phyloP scores from a whole-genome alignment of 2,797 vertebrate genomes.

The Xenops minutus region DNA sequence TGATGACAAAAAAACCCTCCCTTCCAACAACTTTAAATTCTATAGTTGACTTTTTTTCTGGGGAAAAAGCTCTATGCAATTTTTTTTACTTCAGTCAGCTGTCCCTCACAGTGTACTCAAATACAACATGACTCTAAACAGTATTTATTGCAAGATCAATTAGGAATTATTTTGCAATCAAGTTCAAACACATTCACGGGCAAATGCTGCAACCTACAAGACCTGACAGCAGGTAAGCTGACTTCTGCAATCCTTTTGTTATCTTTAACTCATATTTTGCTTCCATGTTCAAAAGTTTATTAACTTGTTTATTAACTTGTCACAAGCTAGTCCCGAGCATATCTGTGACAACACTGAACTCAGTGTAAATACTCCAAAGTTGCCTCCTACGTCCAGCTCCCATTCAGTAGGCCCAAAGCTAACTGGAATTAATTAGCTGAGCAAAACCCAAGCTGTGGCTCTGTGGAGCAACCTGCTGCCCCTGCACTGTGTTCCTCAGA shows the following conservation, averaged over 20 bases:
- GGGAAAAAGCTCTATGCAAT: background rate
- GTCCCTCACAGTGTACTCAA: background rate
- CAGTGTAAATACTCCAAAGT: background rate
- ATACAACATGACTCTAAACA: background rate
- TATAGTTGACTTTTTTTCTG: background rate
- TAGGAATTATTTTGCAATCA: background rate
- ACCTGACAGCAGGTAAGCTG: background rate
- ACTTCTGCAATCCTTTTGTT: background rate
- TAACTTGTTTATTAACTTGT: background rate
- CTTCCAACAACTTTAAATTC: constrained; percentile 17
- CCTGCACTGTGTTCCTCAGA: background rate
- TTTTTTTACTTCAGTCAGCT: background rate
- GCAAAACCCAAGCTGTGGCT: background rate
- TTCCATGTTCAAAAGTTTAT: background rate
- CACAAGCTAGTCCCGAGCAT: background rate
- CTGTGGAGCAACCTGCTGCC: background rate
- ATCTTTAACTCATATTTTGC: background rate
- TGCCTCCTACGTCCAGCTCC: background rate
- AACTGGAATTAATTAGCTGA: background rate
- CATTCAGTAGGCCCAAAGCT: background rate
- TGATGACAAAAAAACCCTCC: background rate
- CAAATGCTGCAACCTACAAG: background rate
- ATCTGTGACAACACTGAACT: background rate
- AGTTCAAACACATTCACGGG: background rate
- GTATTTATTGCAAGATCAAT: background rate